Conservation (phyloP, 2,888 invertebrate genomes). For the Eurois occulta region DNA sequence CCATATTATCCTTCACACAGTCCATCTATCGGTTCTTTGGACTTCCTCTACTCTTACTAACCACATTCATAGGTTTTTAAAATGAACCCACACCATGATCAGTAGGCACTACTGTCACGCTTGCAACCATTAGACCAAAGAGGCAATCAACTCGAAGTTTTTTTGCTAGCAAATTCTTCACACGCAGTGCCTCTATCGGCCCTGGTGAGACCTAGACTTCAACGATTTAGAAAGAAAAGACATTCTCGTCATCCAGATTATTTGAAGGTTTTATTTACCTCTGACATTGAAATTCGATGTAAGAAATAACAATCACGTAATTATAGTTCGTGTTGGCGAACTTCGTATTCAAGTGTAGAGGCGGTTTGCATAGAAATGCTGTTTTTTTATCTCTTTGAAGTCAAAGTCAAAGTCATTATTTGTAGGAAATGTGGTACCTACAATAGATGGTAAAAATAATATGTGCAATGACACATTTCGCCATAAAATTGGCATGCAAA, state of each 20-base stretch:
- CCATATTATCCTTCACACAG: neutral
- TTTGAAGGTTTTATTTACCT: constrained; percentile 24
- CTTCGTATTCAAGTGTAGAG: constrained; percentile 1
- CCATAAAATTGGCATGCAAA: too few species aligned
- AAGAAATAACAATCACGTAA: constrained; percentile 18
- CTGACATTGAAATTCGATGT: constrained; percentile 29
- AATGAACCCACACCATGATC: neutral
- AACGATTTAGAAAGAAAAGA: constrained; percentile 7
- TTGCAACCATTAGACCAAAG: neutral
- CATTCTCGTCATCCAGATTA: neutral
- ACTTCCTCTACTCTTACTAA: neutral
- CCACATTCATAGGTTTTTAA: neutral
- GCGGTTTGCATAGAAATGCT: too few species aligned
- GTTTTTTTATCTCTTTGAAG: too few species aligned
- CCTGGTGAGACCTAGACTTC: constrained; percentile 3
- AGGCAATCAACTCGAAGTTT: neutral
- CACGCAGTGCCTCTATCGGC: constrained; percentile 15
- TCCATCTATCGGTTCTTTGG: neutral
- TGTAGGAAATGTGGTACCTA: too few species aligned
- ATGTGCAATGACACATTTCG: too few species aligned
- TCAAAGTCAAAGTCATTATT: too few species aligned
- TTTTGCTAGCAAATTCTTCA: constrained; percentile 1
- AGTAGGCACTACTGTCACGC: neutral
- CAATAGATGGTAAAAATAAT: too few species aligned
- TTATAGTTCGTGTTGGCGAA: neutral